Conservation (phyloP, 37 sponge, comb jelly and placozoan genomes). For the Petrosia ficiformis region DNA sequence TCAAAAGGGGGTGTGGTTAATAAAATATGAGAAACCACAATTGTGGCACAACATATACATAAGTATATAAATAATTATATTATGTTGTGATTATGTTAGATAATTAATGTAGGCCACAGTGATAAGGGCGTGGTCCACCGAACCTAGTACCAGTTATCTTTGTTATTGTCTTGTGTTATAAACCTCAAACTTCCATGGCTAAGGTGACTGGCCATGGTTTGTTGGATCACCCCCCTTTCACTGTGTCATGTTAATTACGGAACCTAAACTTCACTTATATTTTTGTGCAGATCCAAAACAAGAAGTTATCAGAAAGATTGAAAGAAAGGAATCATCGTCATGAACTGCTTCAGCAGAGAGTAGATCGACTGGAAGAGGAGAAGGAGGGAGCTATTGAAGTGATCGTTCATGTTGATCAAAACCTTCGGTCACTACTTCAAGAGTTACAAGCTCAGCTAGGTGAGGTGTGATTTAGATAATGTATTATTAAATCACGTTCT, state of each 20-base stretch:
- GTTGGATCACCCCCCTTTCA: neutral
- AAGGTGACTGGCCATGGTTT: neutral
- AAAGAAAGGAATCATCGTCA: conserved; percentile 42
- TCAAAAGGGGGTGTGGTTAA: neutral
- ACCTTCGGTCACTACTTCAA: neutral
- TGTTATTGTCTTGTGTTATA: no score
- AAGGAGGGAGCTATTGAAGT: neutral
- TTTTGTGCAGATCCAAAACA: conserved; percentile 55
- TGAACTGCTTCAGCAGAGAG: conserved; percentile 13
- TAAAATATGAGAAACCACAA: neutral
- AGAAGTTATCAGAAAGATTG: conserved; percentile 52
- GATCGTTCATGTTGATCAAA: neutral
- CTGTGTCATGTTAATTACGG: no score
- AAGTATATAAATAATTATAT: neutral
- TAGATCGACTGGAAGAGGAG: neutral
- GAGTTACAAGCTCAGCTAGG: neutral
- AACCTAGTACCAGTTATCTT: no score
- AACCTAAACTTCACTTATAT: neutral
- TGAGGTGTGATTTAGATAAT: neutral
- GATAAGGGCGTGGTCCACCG: no score
- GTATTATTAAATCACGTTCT: neutral
- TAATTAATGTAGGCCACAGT: neutral
- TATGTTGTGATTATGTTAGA: neutral
- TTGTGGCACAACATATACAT: neutral
- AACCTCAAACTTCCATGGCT: no score